Evolutionary conservation across 2,797 vertebrate genomes (phyloP).

Genomic region (Lepilemur ruficaudatus): DNA sequence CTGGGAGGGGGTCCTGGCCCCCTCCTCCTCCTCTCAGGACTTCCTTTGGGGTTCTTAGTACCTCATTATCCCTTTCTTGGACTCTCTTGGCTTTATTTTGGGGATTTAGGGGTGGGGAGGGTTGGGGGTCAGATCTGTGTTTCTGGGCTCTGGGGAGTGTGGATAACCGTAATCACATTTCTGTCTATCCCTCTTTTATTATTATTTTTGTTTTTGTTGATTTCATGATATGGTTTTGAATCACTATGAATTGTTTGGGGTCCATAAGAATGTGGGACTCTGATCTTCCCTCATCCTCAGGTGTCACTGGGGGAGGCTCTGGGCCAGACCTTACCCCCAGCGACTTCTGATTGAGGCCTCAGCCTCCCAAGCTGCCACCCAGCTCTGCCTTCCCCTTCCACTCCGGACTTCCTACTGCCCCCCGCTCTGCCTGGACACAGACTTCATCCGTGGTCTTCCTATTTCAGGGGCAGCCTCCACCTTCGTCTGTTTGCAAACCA

Average conservation of each 20-base stretch:
- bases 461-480: not conserved
- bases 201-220: not conserved
- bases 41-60: constrained; percentile 63
- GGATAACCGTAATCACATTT: not conserved
- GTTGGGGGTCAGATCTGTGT: not conserved
- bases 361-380: not conserved
- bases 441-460: not conserved
- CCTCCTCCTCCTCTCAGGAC: constrained; percentile 71
- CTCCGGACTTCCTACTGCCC: not conserved
- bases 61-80: constrained; percentile 34
- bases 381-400: not conserved
- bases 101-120: not conserved
- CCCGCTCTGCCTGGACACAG: not conserved
- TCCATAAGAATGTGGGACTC: not conserved
- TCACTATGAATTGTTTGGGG: not conserved
- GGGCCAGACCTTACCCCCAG: not conserved
- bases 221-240: not conserved
- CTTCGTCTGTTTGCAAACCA: not conserved
- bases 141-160: constrained; percentile 1
- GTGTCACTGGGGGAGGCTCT: not conserved
- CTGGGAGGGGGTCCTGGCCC: constrained; percentile 45
- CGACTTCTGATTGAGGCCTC: not conserved
- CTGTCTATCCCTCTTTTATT: not conserved
- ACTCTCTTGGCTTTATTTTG: constrained; percentile 46
- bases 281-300: not conserved